A percentile compares a stretch with the other conserved stretches of the same genome.
These are phyloP conservation scores for Chironomus tepperi DNA, from an alignment of 1,140 invertebrate genomes.

Conservation along the genomic window DNA sequence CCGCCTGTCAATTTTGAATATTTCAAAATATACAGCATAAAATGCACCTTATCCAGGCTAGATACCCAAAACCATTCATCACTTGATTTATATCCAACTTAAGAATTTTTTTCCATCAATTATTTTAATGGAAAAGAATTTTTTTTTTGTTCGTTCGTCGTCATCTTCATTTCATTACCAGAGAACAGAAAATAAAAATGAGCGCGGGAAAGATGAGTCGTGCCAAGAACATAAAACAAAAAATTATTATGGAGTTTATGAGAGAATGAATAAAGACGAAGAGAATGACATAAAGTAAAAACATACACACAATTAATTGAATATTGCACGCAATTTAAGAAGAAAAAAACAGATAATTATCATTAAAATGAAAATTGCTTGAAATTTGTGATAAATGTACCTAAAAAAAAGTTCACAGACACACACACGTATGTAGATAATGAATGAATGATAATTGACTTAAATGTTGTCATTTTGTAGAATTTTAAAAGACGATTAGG, in stretches of 20 bases:
- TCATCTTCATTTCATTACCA: background rate
- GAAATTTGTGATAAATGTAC: slow-evolving; percentile 14
- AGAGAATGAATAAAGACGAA: background rate
- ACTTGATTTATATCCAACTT: background rate
- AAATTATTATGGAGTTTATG: background rate
- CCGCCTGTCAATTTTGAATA: too few species aligned
- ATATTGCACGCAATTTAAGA: slow-evolving; percentile 12
- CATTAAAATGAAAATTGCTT: background rate
- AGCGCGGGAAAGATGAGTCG: background rate
- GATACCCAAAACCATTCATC: background rate
- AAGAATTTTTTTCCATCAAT: background rate
- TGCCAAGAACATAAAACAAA: background rate
- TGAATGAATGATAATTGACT: too few species aligned
- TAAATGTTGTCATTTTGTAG: too few species aligned
- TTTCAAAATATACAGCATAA: background rate
- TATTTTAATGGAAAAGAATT: background rate
- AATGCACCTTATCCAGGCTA: background rate
- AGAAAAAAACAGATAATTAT: background rate
- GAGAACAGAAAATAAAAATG: background rate
- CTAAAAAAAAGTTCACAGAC: background rate
- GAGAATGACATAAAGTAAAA: background rate
- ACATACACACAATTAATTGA: background rate
- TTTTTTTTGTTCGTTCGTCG: background rate
- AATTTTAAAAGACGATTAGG: background rate
- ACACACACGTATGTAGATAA: too few species aligned